Conservation (phyloP, 2,888 invertebrate genomes). For the Ornithoptera priamus region DNA sequence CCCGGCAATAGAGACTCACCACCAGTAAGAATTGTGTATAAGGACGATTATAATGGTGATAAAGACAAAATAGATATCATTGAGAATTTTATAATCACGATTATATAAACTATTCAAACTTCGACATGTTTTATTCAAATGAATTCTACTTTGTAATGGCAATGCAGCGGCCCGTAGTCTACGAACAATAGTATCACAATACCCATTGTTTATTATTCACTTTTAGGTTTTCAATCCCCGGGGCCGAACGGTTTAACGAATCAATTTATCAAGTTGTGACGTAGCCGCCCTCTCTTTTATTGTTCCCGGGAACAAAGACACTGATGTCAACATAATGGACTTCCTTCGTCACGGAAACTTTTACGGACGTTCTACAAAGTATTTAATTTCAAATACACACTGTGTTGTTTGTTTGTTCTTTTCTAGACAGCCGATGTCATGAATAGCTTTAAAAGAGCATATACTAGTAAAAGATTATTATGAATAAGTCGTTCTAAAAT, state of each 20-base stretch:
- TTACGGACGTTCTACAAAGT: background rate
- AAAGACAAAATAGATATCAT: too few relatives aligned
- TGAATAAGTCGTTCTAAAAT: too few relatives aligned
- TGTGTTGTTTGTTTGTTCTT: background rate
- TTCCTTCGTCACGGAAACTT: constrained; percentile 4
- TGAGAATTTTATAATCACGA: too few relatives aligned
- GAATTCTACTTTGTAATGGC: too few relatives aligned
- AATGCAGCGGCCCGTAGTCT: background rate
- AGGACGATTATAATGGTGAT: too few relatives aligned
- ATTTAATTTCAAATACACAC: background rate
- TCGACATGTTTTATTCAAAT: too few relatives aligned
- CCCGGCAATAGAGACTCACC: too few relatives aligned
- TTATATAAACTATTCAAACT: too few relatives aligned
- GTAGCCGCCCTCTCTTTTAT: constrained; percentile 10
- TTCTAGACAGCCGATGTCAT: background rate
- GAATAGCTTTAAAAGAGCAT: too few relatives aligned
- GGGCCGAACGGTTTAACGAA: constrained; percentile 11
- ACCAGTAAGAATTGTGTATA: too few relatives aligned
- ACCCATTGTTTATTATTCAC: constrained; percentile 1
- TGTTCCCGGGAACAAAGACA: constrained; percentile 14
- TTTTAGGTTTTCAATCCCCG: background rate
- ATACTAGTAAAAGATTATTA: too few relatives aligned
- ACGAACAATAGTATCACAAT: background rate
- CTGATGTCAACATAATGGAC: constrained; percentile 4
- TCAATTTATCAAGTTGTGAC: constrained; percentile 22